phyloP scores from a whole-genome alignment of 2,888 invertebrate genomes.

The Norana najaformis region DNA sequence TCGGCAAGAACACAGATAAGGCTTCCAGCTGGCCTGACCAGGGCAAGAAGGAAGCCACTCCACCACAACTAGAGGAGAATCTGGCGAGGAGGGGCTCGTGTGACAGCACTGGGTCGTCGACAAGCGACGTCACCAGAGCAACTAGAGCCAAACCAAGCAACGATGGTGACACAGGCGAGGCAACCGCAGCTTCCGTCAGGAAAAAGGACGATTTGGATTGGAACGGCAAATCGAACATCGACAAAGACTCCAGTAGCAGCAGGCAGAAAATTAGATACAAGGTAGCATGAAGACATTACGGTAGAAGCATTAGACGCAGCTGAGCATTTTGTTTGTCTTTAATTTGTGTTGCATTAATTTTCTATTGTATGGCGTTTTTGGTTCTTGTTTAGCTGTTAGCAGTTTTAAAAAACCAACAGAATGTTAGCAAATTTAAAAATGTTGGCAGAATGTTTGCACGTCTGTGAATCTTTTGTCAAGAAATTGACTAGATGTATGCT shows the following conservation, averaged over 20 bases:
- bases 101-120: neutral
- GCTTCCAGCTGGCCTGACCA: neutral
- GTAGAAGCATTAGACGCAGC: neutral
- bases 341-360: neutral
- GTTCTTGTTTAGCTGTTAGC: too few relatives aligned
- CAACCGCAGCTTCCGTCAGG: neutral
- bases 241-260: neutral
- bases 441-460: too few relatives aligned
- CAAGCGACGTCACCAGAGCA: neutral
- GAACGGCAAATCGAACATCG: neutral
- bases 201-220: neutral
- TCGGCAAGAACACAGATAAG: neutral
- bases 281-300: slow-evolving; percentile 30
- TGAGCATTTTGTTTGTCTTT: neutral
- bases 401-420: too few relatives aligned
- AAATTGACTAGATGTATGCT: too few relatives aligned
- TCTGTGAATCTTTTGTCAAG: too few relatives aligned
- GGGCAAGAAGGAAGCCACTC: neutral
- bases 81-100: neutral
- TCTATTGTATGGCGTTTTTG: too few relatives aligned
- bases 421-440: too few relatives aligned
- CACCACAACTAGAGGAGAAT: neutral
- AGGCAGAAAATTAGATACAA: slow-evolving; percentile 40
- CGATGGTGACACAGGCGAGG: neutral
- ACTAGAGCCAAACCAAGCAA: neutral